Conservation (phyloP, 2,797 vertebrate species). For the Sebastes hubbsi region DNA sequence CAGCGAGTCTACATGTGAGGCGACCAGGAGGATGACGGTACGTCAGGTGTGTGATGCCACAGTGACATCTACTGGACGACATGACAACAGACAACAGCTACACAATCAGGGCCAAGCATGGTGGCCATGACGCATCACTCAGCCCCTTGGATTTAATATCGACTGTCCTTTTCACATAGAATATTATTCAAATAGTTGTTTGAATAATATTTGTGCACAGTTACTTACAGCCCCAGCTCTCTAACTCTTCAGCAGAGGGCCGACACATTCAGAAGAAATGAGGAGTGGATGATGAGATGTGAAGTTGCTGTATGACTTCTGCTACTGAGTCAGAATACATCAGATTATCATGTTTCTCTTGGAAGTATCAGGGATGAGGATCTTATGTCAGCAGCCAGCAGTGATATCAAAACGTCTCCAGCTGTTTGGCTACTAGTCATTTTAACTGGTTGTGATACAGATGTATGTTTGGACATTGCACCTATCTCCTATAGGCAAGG, state of each 20-base stretch:
- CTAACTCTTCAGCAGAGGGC: not conserved
- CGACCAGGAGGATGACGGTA: conserved; percentile 56
- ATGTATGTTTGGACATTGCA: not conserved
- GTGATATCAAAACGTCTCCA: not conserved
- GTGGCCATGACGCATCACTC: not conserved
- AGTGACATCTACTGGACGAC: conserved; percentile 78
- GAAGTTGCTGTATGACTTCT: not conserved
- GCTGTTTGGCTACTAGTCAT: not conserved
- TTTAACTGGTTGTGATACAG: not conserved
- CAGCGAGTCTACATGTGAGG: conserved; percentile 38
- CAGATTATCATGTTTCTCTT: not conserved
- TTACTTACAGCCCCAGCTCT: not conserved
- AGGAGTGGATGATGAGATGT: not conserved
- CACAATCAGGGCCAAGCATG: not conserved
- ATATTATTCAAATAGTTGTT: not conserved
- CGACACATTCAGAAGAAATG: not conserved
- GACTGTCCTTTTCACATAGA: not conserved
- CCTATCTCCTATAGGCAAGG: not conserved
- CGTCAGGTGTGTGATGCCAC: conserved; percentile 31
- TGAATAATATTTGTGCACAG: not conserved
- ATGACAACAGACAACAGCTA: conserved; percentile 11
- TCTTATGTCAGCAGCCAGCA: not conserved
- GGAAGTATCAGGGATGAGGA: not conserved
- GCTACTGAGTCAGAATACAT: not conserved
- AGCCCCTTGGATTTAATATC: not conserved